Evolutionary conservation across 2,113 vertebrate species (phyloP).

Genomic region (Synchiropus splendidus): DNA sequence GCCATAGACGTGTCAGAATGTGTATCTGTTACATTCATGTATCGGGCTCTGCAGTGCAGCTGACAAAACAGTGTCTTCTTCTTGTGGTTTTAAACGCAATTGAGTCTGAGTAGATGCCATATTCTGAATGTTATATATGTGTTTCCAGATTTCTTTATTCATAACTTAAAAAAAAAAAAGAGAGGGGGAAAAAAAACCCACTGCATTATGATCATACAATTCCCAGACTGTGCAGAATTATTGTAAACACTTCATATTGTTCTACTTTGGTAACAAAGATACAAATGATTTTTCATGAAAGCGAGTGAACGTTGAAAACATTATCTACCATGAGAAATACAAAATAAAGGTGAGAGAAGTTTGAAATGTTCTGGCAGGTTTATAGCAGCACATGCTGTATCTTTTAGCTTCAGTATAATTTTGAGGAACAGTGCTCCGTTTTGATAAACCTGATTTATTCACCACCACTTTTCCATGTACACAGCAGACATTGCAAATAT

Average conservation of each 20-base stretch:
- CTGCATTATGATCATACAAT: slow-evolving; percentile 21
- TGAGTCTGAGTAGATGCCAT: too few relatives aligned
- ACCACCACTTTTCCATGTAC: slow-evolving; percentile 68
- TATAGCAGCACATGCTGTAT: slow-evolving; percentile 51
- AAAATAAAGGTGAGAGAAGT: slow-evolving; percentile 30
- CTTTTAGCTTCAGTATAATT: slow-evolving; percentile 45
- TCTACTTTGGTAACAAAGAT: slow-evolving; percentile 60
- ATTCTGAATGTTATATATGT: too few relatives aligned
- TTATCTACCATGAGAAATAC: neutral
- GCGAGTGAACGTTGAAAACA: slow-evolving; percentile 2
- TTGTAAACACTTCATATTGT: slow-evolving; percentile 62
- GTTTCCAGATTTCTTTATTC: too few relatives aligned
- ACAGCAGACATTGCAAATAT: slow-evolving; percentile 92
- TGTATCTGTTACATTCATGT: slow-evolving; percentile 72
- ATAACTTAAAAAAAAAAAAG: too few relatives aligned
- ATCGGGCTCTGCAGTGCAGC: slow-evolving; percentile 49
- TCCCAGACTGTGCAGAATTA: slow-evolving; percentile 40
- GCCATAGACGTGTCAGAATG: slow-evolving; percentile 60
- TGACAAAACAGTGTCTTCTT: too few relatives aligned
- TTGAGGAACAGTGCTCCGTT: slow-evolving; percentile 56
- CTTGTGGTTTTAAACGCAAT: too few relatives aligned
- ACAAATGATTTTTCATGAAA: slow-evolving; percentile 34
- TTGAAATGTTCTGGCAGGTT: slow-evolving; percentile 49
- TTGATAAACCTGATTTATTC: slow-evolving; percentile 76
- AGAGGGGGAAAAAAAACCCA: slow-evolving; percentile 7